phyloP scores from a whole-genome alignment of 2,888 invertebrate species.

The Idaea dimidiata region DNA sequence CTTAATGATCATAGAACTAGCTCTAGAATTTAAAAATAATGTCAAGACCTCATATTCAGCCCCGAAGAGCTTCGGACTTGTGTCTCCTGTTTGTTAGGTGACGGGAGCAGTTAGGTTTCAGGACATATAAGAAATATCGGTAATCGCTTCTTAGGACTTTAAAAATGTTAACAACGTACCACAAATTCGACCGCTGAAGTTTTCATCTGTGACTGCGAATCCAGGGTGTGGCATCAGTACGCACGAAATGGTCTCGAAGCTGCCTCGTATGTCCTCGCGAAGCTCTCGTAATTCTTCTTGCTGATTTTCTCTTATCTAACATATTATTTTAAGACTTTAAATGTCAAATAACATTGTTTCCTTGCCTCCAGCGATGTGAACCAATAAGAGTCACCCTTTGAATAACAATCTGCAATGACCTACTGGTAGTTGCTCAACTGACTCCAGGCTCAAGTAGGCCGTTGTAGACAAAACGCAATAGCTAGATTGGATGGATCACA shows the following conservation, averaged over 20 bases:
- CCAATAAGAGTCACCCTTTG: not conserved
- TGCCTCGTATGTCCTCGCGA: constrained; percentile 88
- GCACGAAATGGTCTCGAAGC: constrained; percentile 93
- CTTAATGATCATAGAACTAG: no score
- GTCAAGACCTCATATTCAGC: no score
- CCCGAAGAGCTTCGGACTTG: no score
- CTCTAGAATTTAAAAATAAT: no score
- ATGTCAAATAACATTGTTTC: not conserved
- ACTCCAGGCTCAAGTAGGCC: no score
- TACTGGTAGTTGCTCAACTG: no score
- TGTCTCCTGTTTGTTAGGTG: no score
- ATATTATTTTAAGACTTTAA: not conserved
- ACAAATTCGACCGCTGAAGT: constrained; percentile 73
- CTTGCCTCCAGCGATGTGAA: not conserved
- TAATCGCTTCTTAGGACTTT: not conserved
- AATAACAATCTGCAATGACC: no score
- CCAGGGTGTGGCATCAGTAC: constrained; percentile 98
- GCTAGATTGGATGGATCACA: no score
- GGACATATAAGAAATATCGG: not conserved
- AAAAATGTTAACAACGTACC: constrained; percentile 13
- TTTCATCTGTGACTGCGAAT: constrained; percentile 93
- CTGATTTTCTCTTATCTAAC: not conserved
- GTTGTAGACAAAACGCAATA: no score
- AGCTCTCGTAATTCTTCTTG: constrained; percentile 88
- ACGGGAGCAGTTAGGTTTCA: no score